Evolutionary conservation across 1,140 invertebrate genomes (phyloP), one percentile per base, ranked within the genome.

Genomic region (Cephus cinctus): DNA sequence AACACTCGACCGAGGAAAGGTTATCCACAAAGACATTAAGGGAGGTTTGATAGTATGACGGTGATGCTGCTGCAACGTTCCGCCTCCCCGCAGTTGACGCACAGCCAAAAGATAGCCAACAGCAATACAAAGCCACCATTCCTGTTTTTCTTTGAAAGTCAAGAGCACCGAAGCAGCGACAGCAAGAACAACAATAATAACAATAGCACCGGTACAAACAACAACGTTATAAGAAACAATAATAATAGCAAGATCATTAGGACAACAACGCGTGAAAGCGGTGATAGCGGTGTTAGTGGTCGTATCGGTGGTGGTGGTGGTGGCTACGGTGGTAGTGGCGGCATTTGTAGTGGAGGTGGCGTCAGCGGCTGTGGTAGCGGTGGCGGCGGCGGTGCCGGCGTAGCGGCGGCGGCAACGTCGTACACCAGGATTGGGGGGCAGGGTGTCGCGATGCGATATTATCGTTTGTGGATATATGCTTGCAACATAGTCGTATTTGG

Each of bases 401-500:
- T 51, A 57, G 57, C 60, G 58, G 64, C 57, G 56, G 50, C 52
- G 9, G 8, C n/a, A n/a, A n/a, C n/a, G n/a, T n/a, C n/a, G n/a
- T n/a, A n/a, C n/a, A n/a, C n/a, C n/a, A n/a, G 8, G 8, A 36
- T 15, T 15, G 63, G 59, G 51, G 61, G 63, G 45, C 62, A 71
- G 64, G 69, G 68, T 63, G 64, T 77, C 71, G 75, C 73, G 51
- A 77, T 77, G 75, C 72, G 80, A 77, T 94, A 93, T 82, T 94
- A 94, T 79, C 86, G 90, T 72, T 83, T 93, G 65, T 93, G 90
- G 90, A 93, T 94, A 69, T 93, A 93, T 81, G 88, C 89, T 64
- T 92, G 89, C 84, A 93, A 94, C 80, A 84, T 87, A 70, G 89
- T 89, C 52, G 80, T 93, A 67, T 78, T 93, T 68, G 81, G 88